Base-by-base conservation (phyloP, 2,888 invertebrate genomes). In the Beris morrisii region DNA sequence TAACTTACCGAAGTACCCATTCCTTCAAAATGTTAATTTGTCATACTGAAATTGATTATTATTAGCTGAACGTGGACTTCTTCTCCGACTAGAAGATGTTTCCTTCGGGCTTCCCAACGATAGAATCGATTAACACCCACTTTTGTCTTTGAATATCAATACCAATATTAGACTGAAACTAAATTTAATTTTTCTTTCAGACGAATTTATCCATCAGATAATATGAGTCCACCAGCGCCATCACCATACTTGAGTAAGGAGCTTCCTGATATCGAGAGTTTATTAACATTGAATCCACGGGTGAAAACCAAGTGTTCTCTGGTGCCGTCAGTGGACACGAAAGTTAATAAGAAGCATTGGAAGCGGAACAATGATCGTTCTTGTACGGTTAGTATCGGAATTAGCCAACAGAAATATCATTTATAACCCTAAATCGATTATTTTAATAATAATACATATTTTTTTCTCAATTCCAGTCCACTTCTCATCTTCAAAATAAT, bases 261-360 rank as follows among this genome's bases (percentile, higher is more conserved):
- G 76, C 75, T 90, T 68, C 89, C 90, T 3, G 93, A 93, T 79
- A 93, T 93, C 74, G 93, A 93, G 87, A 95, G 90, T 82, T 82
- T 98, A 61, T 82, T 98, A 68, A 79, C 84, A 3, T 78, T 97
- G 66, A 98, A 98, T 82, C 97, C 98, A 0, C 88, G 86, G 56
- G 88, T 92, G 0, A 88, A 88, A 72, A 84, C 84, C 0, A 87
- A 87, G 74, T 91, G 94, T 4, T 90, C 86, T 72, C 81, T 93
- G 55, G 86, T 93, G n/a, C 93, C 97, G 9, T 93, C 96, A 28
- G 84, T 84, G 9, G 84, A 85, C 58, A 97, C 97, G 0, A 96
- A 97, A 82, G 84, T 84, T 71, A 90, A 88, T 73, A 98, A 97
- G 77, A 87, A 89, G 70, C 93, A 93, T 73, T 99, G 98, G 98